These are phyloP conservation scores for Pollimyrus isidori DNA, from an alignment of 2,113 vertebrate genomes.

Conservation along the genomic window DNA sequence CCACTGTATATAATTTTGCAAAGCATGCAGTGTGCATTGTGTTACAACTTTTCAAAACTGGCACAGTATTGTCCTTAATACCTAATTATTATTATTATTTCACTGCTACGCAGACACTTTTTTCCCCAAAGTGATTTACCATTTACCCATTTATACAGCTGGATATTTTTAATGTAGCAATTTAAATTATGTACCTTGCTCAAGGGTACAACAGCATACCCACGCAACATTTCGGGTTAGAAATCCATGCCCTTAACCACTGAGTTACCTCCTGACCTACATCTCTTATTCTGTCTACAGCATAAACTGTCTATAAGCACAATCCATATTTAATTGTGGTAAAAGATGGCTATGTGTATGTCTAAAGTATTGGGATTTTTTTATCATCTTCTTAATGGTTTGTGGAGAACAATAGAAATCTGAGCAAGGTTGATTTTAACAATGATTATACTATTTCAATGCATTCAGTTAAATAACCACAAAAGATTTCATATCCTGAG, in stretches of 20 bases:
- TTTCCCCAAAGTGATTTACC: background rate
- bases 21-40: background rate
- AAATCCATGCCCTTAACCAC: background rate
- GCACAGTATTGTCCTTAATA: constrained; percentile 8
- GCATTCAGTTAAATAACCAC: constrained; percentile 71
- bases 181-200: constrained; percentile 5
- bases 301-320: background rate
- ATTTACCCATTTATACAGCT: background rate
- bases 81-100: constrained; percentile 9
- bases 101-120: background rate
- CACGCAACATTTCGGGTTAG: background rate
- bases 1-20: background rate
- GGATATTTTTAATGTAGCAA: constrained; percentile 2
- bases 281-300: background rate
- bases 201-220: background rate
- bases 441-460: constrained; percentile 66
- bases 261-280: background rate
- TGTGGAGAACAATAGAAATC: constrained; percentile 57
- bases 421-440: constrained; percentile 64
- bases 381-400: background rate
- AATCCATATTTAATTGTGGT: background rate
- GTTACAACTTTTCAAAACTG: background rate
- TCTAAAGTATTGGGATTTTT: background rate
- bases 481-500: constrained; percentile 66
- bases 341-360: background rate